These are phyloP conservation scores for Hemibagrus guttatus DNA, from an alignment of 2,797 vertebrate genomes.

Conservation along the genomic window DNA sequence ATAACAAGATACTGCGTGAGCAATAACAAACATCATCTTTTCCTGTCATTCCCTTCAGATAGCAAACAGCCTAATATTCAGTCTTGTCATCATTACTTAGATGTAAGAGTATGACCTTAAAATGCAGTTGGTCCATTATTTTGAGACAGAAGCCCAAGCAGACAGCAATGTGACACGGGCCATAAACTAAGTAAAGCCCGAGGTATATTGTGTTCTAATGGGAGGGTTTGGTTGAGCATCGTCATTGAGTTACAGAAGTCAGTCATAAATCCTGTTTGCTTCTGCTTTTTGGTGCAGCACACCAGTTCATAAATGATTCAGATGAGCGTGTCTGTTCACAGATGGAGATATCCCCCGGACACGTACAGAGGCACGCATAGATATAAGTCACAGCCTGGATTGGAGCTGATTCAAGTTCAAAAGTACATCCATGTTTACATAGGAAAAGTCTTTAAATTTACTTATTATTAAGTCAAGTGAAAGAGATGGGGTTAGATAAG, in stretches of 20 bases:
- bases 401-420: neutral
- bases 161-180: slow-evolving; percentile 48
- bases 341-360: slow-evolving; percentile 78
- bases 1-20: neutral
- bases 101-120: slow-evolving; percentile 49
- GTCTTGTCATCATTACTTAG: slow-evolving; percentile 40
- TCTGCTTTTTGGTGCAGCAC: slow-evolving; percentile 69
- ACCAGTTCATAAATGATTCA: slow-evolving; percentile 73
- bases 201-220: slow-evolving; percentile 53
- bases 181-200: slow-evolving; percentile 56
- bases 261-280: slow-evolving; percentile 72
- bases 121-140: slow-evolving; percentile 46
- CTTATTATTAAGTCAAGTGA: neutral
- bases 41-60: slow-evolving; percentile 15
- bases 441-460: no score
- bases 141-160: slow-evolving; percentile 34
- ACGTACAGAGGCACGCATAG: slow-evolving; percentile 43
- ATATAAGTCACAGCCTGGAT: slow-evolving; percentile 14
- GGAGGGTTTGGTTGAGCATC: slow-evolving; percentile 46
- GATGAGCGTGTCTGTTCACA: slow-evolving; percentile 68
- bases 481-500: neutral
- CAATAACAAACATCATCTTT: slow-evolving; percentile 30
- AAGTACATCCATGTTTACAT: neutral
- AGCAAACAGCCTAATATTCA: slow-evolving; percentile 33
- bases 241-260: slow-evolving; percentile 55